These are phyloP conservation scores for Puffinus mauretanicus DNA, from an alignment of 2,113 vertebrate genomes.

Conservation along the genomic window DNA sequence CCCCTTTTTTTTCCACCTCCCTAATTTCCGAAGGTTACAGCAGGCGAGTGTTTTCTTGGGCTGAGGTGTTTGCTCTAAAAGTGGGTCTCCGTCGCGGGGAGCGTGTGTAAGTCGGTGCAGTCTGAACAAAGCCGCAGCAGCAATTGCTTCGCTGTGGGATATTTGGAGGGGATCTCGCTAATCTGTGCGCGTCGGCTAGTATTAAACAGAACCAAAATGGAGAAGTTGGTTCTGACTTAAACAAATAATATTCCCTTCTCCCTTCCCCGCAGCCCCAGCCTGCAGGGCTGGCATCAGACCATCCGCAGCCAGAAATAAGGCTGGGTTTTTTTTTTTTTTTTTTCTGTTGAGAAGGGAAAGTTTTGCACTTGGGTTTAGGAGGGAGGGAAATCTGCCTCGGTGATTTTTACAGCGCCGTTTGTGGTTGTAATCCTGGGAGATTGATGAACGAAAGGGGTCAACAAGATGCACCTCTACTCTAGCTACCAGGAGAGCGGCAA, in stretches of 20 bases:
- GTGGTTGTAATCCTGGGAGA: neutral
- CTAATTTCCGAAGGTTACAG: neutral
- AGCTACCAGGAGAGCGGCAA: neutral
- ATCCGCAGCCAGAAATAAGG: neutral
- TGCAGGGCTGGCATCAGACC: neutral
- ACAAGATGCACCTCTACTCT: neutral
- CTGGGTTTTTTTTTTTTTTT: neutral
- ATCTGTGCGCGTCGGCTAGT: neutral
- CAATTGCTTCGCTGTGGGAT: neutral
- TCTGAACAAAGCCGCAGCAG: constrained; percentile 46
- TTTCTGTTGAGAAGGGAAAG: neutral
- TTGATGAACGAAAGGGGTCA: neutral
- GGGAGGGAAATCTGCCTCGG: neutral
- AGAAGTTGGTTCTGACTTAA: constrained; percentile 18
- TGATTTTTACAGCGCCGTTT: constrained; percentile 1
- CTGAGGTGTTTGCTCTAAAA: neutral
- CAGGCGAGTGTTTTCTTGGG: neutral
- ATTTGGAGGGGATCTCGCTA: neutral
- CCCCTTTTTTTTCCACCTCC: accelerated
- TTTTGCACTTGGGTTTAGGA: constrained; percentile 6
- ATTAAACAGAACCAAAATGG: constrained; percentile 28
- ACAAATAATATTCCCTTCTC: neutral
- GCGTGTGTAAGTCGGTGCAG: neutral
- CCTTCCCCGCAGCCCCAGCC: neutral
- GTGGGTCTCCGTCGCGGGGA: neutral